These are phyloP conservation scores for Bathynomus jamesi DNA, from an alignment of 1,140 invertebrate species.

Conservation along the genomic window DNA sequence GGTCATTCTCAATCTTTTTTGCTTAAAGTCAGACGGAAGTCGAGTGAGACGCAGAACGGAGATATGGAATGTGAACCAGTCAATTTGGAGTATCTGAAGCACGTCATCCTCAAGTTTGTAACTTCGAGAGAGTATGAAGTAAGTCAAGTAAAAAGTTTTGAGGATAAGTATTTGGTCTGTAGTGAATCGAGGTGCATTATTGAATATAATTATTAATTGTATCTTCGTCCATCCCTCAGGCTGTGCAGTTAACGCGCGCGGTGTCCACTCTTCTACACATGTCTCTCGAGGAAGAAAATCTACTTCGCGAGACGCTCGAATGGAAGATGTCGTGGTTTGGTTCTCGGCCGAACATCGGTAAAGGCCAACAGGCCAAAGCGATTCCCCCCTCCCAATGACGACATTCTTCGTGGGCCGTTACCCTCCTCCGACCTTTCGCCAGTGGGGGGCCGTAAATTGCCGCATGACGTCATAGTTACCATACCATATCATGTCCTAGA, in stretches of 20 bases:
- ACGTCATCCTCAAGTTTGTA: conserved; percentile 85
- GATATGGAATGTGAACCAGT: conserved; percentile 50
- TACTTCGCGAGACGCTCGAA: conserved; percentile 76
- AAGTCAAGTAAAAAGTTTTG: not conserved
- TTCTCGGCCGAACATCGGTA: conserved; percentile 40
- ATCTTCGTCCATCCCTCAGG: conserved; percentile 42
- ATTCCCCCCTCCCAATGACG: conserved; percentile 34
- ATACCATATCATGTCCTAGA: no score
- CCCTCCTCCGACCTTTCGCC: no score
- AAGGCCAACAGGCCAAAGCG: conserved; percentile 25
- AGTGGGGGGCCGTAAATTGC: no score
- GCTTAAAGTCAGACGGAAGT: not conserved
- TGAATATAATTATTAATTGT: no score
- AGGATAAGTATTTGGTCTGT: no score
- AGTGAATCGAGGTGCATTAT: no score
- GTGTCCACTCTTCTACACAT: conserved; percentile 76
- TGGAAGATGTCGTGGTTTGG: conserved; percentile 85
- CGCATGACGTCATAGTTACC: no score
- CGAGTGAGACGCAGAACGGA: not conserved
- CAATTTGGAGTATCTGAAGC: conserved; percentile 80
- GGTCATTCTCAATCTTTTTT: not conserved
- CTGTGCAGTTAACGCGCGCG: conserved; percentile 77
- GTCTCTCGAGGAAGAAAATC: conserved; percentile 72
- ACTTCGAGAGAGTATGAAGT: conserved; percentile 70
- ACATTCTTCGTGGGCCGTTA: conserved; percentile 2